Base-by-base conservation (phyloP, 35 echinoderm and acorn worm genomes). In the Eucidaris tribuloides region DNA sequence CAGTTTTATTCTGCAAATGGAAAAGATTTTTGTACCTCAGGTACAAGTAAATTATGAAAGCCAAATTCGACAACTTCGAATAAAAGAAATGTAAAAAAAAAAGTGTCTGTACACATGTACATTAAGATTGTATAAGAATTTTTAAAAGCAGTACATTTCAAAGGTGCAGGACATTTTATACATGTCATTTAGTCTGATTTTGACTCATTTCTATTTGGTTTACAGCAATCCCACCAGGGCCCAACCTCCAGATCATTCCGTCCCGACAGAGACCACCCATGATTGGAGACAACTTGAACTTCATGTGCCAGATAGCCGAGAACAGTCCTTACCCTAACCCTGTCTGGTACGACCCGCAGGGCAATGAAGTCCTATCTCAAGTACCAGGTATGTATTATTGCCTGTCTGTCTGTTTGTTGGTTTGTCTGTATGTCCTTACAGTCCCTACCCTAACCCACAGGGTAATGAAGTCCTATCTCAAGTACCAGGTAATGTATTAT, bases 221-320 rank as follows among this genome's bases (percentile, higher is more conserved):
- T 11, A n/a, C n/a, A 9, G 9, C n/a, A n/a, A 52, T n/a, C 48
- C 48, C 48, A 11, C 9, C 48, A 9, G n/a, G n/a, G 9, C 48
- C 48, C 9, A 52, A 9, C 9, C 48, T 52, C 9, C 48, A 52
- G 48, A 52, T 52, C 48, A 52, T 52, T 52, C 48, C 48, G 48
- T 52, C 20, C 28, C 6, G 41, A 33, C 35, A 85, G 83, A 20
- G 52, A 48, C 83, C 0, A 18, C 1, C 46, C 84, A 84, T 40
- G 31, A 90, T 90, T 34, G 82, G 82, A 23, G 82, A 85, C 43
- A 44, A 71, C 30, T 38, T 85, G 13, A 65, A 71, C 62, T 45
- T 85, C 32, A 42, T 44, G 24, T 85, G 82, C 46, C 22, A 85
- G 25, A 56, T 85, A n/a, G 58, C 82, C 5, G 63, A 74, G 5